Base-by-base conservation (phyloP, 1,140 invertebrate species). In the Goniozus legneri region DNA sequence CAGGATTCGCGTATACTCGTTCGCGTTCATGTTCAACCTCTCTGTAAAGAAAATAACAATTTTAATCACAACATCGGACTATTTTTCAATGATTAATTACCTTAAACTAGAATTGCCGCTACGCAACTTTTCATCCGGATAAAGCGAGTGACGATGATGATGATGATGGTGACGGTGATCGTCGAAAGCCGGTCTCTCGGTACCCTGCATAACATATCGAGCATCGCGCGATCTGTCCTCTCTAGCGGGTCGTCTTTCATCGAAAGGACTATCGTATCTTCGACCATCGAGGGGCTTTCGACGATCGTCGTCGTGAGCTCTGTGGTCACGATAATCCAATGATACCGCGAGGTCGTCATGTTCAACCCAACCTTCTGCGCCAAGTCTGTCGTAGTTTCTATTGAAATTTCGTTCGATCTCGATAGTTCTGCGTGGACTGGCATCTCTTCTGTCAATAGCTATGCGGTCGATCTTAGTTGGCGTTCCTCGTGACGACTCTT, bases 331-430 rank as follows among this genome's bases (percentile, higher is more conserved):
- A 42, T 67, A 69, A 21, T 71, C 71, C 4, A 72, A 45, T 32
- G 64, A 67, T 0, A 50, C 12, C 2, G 53, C 37, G 4, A 13
- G 13, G 6, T 74, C 72, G 3, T 76, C 69, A 3, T 59, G 62
- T 4, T 73, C 68, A 0, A 73, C 71, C 73, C 73, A 75, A 27
- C 72, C 69, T 33, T 75, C 71, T 0, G 65, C 46, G 0, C 58
- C 48, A 4, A 69, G 18, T 27, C 73, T 60, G 0, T 56, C 47
- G n/a, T 70, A 73, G 4, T 64, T 65, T 8, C 73, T 52, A 16
- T 73, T 71, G 21, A 68, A 75, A 19, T 63, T 66, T 19, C 71
- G 54, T 2, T 73, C 69, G 1, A 66, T 45, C 3, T 72, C 71
- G 3, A 70, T 48, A 1, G 51, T 44, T 6, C 64, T 52, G 16